phyloP scores from a whole-genome alignment of 2,797 vertebrate species.

The Tauraco hartlaubi region DNA sequence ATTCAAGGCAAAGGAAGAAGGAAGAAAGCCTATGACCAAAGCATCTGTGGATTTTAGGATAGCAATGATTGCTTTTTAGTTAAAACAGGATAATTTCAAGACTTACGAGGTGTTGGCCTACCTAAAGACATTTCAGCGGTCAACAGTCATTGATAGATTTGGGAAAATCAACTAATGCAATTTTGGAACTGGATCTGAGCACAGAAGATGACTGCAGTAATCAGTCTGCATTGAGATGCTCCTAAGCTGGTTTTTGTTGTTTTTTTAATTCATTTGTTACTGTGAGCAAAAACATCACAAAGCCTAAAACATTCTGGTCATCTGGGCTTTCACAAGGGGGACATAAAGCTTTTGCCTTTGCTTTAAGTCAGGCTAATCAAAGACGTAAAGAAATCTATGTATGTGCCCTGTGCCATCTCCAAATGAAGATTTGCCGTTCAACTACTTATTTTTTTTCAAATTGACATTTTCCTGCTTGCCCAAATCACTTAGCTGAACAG shows the following conservation, averaged over 20 bases:
- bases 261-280: not conserved
- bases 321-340: not conserved
- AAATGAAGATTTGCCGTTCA: not conserved
- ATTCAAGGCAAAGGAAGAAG: not conserved
- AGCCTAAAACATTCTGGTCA: not conserved
- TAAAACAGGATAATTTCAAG: not conserved
- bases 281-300: not conserved
- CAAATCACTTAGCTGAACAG: not conserved
- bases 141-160: not conserved
- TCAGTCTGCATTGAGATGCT: not conserved
- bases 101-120: not conserved
- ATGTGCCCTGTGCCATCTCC: not conserved
- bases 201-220: not conserved
- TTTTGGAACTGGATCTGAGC: not conserved
- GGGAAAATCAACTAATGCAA: not conserved
- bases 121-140: not conserved
- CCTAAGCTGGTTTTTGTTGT: not conserved
- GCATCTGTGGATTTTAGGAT: not conserved
- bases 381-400: not conserved
- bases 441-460: not conserved
- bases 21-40: not conserved
- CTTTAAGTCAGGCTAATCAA: not conserved
- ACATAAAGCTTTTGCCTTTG: not conserved
- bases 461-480: not conserved
- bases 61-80: not conserved